Evolutionary conservation across 2,888 invertebrate species (phyloP).

Genomic region (Spicauda simplicius): DNA sequence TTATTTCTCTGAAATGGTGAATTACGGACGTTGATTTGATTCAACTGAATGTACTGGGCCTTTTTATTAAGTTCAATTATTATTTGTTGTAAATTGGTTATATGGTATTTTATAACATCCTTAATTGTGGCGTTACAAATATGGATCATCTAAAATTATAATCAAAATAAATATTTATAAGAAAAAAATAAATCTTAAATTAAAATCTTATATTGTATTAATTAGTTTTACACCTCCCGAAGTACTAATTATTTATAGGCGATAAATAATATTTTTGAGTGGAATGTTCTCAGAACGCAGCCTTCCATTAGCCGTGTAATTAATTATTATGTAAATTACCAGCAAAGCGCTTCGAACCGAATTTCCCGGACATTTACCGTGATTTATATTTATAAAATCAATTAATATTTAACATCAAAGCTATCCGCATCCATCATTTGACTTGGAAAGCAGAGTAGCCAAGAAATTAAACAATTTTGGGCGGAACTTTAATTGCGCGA

Average conservation of each 20-base stretch:
- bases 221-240: too few relatives aligned
- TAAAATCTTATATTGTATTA: too few relatives aligned
- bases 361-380: conserved; percentile 49
- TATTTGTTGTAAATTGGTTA: too few relatives aligned
- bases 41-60: background rate
- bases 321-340: conserved; percentile 51
- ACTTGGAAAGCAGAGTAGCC: conserved; percentile 49
- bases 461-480: conserved; percentile 44
- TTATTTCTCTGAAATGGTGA: conserved; percentile 9
- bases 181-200: too few relatives aligned
- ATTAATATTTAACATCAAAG: conserved; percentile 61
- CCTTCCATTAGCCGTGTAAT: conserved; percentile 44
- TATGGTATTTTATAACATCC: too few relatives aligned
- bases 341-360: conserved; percentile 45
- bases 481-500: conserved; percentile 24
- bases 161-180: too few relatives aligned
- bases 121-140: too few relatives aligned
- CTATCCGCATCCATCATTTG: conserved; percentile 51
- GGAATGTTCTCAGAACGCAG: background rate
- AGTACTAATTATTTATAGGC: too few relatives aligned
- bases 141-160: too few relatives aligned
- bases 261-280: background rate
- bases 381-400: conserved; percentile 56
- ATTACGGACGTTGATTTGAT: background rate
- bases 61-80: too few relatives aligned